Evolutionary conservation across 1,140 invertebrate genomes (phyloP).

Genomic region (Pseudomyrmex gracilis): DNA sequence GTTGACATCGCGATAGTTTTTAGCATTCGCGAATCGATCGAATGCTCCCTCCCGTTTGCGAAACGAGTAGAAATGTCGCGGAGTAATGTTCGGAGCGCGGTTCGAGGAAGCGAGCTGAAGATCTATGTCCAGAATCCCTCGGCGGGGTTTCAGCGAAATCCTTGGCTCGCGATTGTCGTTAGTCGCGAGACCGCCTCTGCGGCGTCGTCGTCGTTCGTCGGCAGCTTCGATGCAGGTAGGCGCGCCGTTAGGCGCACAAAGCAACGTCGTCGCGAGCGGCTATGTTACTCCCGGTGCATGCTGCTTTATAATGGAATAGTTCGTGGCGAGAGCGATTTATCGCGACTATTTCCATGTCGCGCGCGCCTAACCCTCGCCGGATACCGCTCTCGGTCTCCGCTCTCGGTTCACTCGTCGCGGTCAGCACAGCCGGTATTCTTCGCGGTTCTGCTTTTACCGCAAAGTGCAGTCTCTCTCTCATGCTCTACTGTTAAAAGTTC

Average conservation of each 20-base stretch:
- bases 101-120: constrained; percentile 42
- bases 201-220: constrained; percentile 38
- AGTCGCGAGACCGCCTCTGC: constrained; percentile 61
- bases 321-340: constrained; percentile 79
- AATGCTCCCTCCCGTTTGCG: background rate
- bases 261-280: constrained; percentile 71
- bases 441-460: constrained; percentile 22
- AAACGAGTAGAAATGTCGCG: constrained; percentile 7
- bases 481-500: constrained; percentile 37
- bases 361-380: constrained; percentile 61
- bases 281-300: constrained; percentile 68
- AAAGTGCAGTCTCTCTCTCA: constrained; percentile 33
- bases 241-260: constrained; percentile 72
- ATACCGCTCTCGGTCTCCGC: constrained; percentile 61
- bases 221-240: constrained; percentile 71
- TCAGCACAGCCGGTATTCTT: constrained; percentile 59
- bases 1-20: background rate
- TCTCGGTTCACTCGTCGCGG: constrained; percentile 48
- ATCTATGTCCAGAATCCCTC: constrained; percentile 62
- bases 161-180: constrained; percentile 67
- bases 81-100: constrained; percentile 37
- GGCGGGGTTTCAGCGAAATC: constrained; percentile 68
- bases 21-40: background rate
- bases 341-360: constrained; percentile 80
- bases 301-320: constrained; percentile 80